Evolutionary conservation across 2,797 vertebrate genomes (phyloP), one percentile per base, ranked within the genome.

Genomic region (Lagocephalus sceleratus): DNA sequence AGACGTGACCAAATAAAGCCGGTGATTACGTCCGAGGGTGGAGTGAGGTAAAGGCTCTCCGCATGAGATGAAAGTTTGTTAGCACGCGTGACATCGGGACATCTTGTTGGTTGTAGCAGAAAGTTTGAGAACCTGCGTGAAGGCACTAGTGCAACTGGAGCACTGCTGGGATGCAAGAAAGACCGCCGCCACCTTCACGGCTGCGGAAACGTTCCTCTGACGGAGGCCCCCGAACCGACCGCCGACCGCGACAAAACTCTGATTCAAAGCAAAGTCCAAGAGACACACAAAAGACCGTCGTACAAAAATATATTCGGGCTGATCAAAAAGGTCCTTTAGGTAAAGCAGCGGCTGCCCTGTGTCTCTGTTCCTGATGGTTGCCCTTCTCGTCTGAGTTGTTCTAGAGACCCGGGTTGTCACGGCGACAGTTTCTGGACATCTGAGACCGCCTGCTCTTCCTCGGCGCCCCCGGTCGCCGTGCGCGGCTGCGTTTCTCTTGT

Each of bases 61-160:
- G 10, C 51, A 40, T 53, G 58, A 68, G 62, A 63, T 62, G 50
- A 77, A 66, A 67, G 68, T 48, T 55, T 51, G 51, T 51, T 56
- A 48, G 61, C 68, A 75, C 83, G 60, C 67, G 80, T 47, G 53
- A 53, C 17, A 20, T 43, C 42, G 20, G 45, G 9, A 44, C 52
- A 45, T n/a, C 16, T 42, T n/a, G 16, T n/a, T 19, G 40, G 16
- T n/a, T 42, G 29, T 52, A 32, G 45, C 23, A 75, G 29, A 73
- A 61, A 63, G 78, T 52, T 55, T 6, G 41, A 29, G 53, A 63
- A 67, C 60, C 55, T 56, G 54, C 52, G 84, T 92, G 88, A 97
- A 98, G 96, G 96, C 96, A 98, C 95, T 83, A 87, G 83, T 88
- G 88, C 87, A 89, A 83, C 86, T 88, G 85, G 72, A 70, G 75